Base-by-base conservation (phyloP, 2,888 invertebrate genomes). In the Eugnorisma glareosa region DNA sequence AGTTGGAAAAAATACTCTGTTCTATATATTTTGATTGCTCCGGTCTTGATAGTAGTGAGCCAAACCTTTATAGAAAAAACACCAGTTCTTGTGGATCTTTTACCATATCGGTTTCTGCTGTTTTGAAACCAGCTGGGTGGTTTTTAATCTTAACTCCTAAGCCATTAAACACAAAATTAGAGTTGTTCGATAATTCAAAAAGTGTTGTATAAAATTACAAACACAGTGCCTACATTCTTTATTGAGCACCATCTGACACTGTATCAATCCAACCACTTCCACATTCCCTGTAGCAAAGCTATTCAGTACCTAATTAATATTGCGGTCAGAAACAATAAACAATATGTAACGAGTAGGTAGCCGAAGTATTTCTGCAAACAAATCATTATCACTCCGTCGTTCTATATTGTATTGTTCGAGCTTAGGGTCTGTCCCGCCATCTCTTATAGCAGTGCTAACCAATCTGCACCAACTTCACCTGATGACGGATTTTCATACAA, bases 351-450 rank as follows among this genome's bases (percentile, higher is more conserved):
- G 63, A 66, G 48, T 51, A 76, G 67, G 40, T 66, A 77, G 48
- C n/a, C n/a, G 11, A 68, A 66, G 73, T 73, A 82, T 73, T 79
- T 64, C 31, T 59, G 64, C 75, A 79, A 85, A 82, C 64, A 85
- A 85, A 79, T 79, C 79, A 79, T 79, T 82, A 85, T 79, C 76
- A 75, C 74, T 77, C 61, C 43, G 57, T 61, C 15, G 45, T 76
- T 57, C 43, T 72, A 57, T 35, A 67, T 73, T 68, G 64, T 76
- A 59, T 85, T 79, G 74, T 82, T 67, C 2, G 59, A 57, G 63
- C 66, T 31, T 31, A 13, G 64, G n/a, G 64, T 4, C 18, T 40
- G 15, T 40, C n/a, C n/a, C n/a, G n/a, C n/a, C 40, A 64, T n/a
- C 24, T 40, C 18, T 64, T 64, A n/a, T 2, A 64, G 18, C 3